These are phyloP conservation scores for Phenganax marumi DNA, from an alignment of 92 coral and sea anemone genomes.

Conservation along the genomic window DNA sequence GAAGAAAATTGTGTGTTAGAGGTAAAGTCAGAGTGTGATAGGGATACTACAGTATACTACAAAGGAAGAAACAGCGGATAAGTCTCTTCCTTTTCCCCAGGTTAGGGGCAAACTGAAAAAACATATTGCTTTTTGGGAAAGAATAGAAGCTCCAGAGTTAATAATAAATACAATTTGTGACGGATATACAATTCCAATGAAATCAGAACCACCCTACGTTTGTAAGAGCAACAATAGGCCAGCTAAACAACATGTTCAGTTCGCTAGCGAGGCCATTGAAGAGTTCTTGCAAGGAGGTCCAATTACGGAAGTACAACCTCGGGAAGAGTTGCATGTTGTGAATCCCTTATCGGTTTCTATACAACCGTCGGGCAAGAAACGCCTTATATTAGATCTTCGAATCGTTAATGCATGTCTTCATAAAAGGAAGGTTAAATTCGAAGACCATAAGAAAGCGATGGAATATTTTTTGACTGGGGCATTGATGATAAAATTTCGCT, in stretches of 20 bases:
- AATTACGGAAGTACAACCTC: conserved; percentile 22
- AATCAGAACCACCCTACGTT: conserved; percentile 3
- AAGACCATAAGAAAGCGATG: too few species aligned
- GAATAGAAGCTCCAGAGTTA: too few species aligned
- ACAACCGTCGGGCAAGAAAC: too few species aligned
- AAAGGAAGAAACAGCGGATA: not conserved
- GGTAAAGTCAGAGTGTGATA: not conserved
- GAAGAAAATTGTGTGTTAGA: conserved; percentile 14
- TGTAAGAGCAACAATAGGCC: conserved; percentile 11
- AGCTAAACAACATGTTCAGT: conserved; percentile 36
- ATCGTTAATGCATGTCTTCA: too few species aligned
- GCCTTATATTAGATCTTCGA: too few species aligned
- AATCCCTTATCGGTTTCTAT: too few species aligned
- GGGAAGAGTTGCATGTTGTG: too few species aligned
- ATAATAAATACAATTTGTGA: conserved; percentile 17
- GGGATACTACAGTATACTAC: not conserved
- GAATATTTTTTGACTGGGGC: too few species aligned
- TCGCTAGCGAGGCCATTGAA: conserved; percentile 34
- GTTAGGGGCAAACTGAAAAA: conserved; percentile 45
- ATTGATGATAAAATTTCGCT: too few species aligned
- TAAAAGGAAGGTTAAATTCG: too few species aligned
- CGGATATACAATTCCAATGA: conserved; percentile 44
- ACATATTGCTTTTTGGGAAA: conserved; percentile 48
- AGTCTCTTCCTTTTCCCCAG: too few species aligned
- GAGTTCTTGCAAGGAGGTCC: conserved; percentile 33